These are phyloP conservation scores for Tenthredo amoena DNA, from an alignment of 2,888 invertebrate genomes.

Conservation along the genomic window DNA sequence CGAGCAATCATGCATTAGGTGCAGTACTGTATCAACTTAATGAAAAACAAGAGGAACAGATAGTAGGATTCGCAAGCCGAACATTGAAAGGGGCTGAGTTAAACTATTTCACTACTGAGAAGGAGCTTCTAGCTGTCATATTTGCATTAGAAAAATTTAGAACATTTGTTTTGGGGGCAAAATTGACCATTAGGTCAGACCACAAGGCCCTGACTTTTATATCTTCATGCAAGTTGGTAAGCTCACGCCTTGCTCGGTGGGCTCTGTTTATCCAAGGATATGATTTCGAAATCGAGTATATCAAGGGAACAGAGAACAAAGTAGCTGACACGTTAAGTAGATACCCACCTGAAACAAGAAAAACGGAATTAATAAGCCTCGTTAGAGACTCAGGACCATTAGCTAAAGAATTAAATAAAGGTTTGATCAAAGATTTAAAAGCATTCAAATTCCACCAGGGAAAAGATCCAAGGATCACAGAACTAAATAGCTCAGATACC, in stretches of 20 bases:
- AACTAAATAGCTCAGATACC: background rate
- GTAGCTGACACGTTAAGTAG: slow-evolving; percentile 23
- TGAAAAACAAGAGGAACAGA: background rate
- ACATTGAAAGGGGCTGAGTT: slow-evolving; percentile 53
- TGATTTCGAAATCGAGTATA: slow-evolving; percentile 39
- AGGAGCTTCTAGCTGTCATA: slow-evolving; percentile 52
- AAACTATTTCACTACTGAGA: slow-evolving; percentile 53
- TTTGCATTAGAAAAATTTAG: background rate
- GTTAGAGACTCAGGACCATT: background rate
- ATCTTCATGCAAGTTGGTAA: background rate
- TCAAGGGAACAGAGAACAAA: background rate
- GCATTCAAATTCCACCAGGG: background rate
- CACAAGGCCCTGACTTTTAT: slow-evolving; percentile 21
- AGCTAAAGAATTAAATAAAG: background rate
- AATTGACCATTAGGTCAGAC: background rate
- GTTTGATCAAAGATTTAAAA: background rate
- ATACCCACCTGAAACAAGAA: background rate
- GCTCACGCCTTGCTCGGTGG: slow-evolving; percentile 45
- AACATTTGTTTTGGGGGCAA: background rate
- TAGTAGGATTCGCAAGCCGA: slow-evolving; percentile 29
- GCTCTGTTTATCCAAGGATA: slow-evolving; percentile 12
- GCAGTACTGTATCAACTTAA: background rate
- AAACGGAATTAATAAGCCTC: no score
- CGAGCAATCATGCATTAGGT: slow-evolving; percentile 17
- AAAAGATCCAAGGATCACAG: background rate